phyloP scores from a whole-genome alignment of 2,888 invertebrate genomes.

The Imbricaverruca yamaguchii region DNA sequence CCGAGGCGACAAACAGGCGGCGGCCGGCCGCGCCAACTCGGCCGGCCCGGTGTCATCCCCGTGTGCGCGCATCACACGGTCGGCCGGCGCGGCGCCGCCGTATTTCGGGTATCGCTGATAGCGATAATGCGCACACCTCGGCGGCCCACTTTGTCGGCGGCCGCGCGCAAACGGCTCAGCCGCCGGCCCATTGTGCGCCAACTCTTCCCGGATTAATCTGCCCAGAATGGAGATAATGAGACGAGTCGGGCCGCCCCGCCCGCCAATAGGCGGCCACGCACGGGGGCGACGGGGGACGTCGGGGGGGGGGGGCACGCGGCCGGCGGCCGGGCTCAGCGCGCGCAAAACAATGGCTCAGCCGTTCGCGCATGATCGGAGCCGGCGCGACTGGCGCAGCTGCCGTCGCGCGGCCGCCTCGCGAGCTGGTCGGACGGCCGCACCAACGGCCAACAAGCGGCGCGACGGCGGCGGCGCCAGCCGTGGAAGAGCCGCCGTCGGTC shows the following conservation, averaged over 20 bases:
- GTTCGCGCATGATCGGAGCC: background rate
- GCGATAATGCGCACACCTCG: slow-evolving; percentile 17
- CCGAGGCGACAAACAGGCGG: background rate
- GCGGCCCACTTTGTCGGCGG: slow-evolving; percentile 13
- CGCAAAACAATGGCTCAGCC: background rate
- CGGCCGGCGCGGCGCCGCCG: background rate
- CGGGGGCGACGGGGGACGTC: background rate
- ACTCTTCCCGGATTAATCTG: slow-evolving; percentile 20
- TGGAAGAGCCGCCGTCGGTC: slow-evolving; percentile 23
- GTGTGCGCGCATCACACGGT: slow-evolving; percentile 7
- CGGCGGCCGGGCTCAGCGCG: background rate
- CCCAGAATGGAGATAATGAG: slow-evolving; percentile 3
- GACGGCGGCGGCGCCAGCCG: slow-evolving; percentile 22
- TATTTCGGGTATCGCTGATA: slow-evolving; percentile 6
- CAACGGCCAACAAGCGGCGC: too few relatives aligned
- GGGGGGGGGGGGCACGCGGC: background rate
- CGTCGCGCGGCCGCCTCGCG: background rate
- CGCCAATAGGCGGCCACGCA: background rate
- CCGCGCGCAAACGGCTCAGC: slow-evolving; percentile 6
- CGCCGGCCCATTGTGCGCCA: background rate
- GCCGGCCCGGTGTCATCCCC: slow-evolving; percentile 1
- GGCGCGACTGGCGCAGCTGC: background rate
- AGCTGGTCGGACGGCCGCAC: too few relatives aligned
- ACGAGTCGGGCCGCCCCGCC: background rate
- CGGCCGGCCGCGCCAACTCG: background rate